Base-by-base conservation (phyloP, 1,140 invertebrate species). In the Grapholita molesta region DNA sequence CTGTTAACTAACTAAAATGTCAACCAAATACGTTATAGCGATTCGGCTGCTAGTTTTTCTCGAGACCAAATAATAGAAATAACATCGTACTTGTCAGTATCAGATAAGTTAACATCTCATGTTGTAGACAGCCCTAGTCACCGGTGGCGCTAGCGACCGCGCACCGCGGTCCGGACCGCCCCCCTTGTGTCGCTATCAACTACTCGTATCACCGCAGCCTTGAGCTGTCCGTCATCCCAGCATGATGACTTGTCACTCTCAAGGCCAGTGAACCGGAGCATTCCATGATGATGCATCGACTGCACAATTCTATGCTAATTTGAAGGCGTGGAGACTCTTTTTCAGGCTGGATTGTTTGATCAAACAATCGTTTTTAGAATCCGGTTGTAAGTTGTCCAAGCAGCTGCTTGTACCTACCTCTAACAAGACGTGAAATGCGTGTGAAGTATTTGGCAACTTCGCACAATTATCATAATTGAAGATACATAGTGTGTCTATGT, bases 141-240 rank as follows among this genome's bases (percentile, higher is more conserved):
- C 11, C 7, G 25, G 24, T n/a, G 53, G 53, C 55, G 55, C 55
- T 21, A 21, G 42, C 42, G 42, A n/a, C 48, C 48, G 48, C 48
- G 53, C 53, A 52, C 48, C 21, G 55, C 55, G 55, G 21, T 71
- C 68, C 52, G 66, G 70, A 71, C 76, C 76, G 82, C 79, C 78
- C 71, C 72, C 66, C 33, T 28, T 66, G 21, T 80, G 77, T 81
- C 70, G 69, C 65, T 72, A 72, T 82, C 69, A 79, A 73, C 71
- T 75, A 78, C 65, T 67, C 72, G 30, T 30, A 61, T 61, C 66
- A 64, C 68, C 42, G 76, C 67, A 81, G 79, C 85, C 85, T 86
- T 86, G 79, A 83, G 64, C 72, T 71, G 77, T 88, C 84, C 75
- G 76, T 87, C 83, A 84, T 30, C 64, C 42, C n/a, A 15, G 6